A percentile compares a stretch with the other conserved stretches of the same genome.
Evolutionary conservation across 2,113 vertebrate genomes (phyloP).

Genomic region (Oxyura jamaicensis): DNA sequence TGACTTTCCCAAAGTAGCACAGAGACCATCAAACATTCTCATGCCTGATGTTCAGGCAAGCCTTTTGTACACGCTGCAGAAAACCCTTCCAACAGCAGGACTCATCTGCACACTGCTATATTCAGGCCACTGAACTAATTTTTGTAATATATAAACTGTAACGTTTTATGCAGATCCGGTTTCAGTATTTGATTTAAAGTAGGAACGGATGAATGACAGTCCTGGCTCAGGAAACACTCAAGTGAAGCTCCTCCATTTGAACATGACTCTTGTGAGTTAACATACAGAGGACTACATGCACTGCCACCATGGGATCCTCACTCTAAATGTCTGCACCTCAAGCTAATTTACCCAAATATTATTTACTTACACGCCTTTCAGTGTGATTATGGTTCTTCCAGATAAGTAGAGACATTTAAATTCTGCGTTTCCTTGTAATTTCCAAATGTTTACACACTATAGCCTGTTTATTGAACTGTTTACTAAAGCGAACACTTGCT

Average conservation of each 20-base stretch:
- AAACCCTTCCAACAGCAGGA: not conserved
- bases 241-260: not conserved
- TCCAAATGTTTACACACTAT: constrained; percentile 38
- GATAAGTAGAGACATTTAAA: constrained; percentile 39
- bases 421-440: constrained; percentile 48
- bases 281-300: not conserved
- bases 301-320: not conserved
- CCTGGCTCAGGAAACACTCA: not conserved
- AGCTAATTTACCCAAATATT: constrained; percentile 21
- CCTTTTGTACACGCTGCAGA: not conserved
- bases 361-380: constrained; percentile 36
- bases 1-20: not conserved
- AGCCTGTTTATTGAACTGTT: constrained; percentile 52
- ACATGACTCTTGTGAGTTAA: not conserved
- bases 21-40: not conserved
- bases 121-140: not conserved
- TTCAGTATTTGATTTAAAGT: not conserved
- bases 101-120: not conserved
- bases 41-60: not conserved
- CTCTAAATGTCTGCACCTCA: not conserved
- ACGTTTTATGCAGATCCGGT: not conserved
- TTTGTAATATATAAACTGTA: not conserved
- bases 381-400: constrained; percentile 46
- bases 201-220: not conserved
- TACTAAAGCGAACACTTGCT: constrained; percentile 35